Conservation (phyloP, 2,797 vertebrate genomes). For the Poecilia velifera region DNA sequence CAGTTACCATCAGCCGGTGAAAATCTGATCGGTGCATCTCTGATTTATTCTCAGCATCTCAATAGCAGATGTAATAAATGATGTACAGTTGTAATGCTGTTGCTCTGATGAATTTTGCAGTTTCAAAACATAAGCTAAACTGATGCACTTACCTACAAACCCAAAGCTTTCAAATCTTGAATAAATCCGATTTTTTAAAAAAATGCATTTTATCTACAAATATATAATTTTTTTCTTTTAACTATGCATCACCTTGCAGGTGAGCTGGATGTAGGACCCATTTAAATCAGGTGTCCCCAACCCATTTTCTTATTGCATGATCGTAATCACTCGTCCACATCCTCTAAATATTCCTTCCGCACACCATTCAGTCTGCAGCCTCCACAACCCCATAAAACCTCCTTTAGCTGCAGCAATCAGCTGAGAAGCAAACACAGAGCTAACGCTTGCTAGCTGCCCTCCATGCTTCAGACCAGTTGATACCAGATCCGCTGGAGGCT, state of each 20-base stretch:
- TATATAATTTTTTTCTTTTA: background rate
- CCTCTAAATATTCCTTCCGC: background rate
- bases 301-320: conserved; percentile 9
- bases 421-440: conserved; percentile 11
- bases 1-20: background rate
- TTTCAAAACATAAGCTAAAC: background rate
- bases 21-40: background rate
- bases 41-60: background rate
- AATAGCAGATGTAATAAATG: background rate
- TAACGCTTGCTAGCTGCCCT: conserved; percentile 41
- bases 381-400: background rate
- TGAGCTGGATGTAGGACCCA: background rate
- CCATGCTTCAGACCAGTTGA: conserved; percentile 42
- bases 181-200: background rate
- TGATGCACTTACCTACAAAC: background rate
- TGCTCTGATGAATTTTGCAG: background rate
- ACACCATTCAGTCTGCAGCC: conserved; percentile 11
- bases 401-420: background rate
- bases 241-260: background rate
- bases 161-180: background rate
- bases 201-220: background rate
- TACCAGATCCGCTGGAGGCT: conserved; percentile 46
- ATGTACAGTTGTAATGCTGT: background rate
- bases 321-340: conserved; percentile 5
- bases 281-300: conserved; percentile 16